phyloP scores from a whole-genome alignment of 2,113 vertebrate species.

The Eubucco bourcierii region DNA sequence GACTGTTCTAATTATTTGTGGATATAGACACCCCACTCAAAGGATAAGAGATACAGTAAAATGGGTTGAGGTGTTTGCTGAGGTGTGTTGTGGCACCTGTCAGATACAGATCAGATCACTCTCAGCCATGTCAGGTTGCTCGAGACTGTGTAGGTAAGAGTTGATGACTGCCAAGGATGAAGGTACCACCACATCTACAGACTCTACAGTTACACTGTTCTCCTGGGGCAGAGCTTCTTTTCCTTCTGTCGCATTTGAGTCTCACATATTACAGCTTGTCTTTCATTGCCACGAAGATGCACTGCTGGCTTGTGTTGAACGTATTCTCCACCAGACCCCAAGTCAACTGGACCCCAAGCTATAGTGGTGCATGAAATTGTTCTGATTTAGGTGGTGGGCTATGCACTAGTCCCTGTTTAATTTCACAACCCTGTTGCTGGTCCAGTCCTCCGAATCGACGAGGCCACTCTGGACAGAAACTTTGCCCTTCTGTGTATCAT shows the following conservation, averaged over 20 bases:
- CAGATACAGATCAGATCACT: not conserved
- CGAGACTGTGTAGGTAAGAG: not conserved
- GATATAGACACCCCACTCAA: not conserved
- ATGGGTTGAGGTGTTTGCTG: not conserved
- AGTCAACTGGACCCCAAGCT: not conserved
- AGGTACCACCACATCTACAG: not conserved
- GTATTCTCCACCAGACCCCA: not conserved
- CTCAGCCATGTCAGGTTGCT: not conserved
- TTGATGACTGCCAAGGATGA: not conserved
- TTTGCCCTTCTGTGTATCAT: not conserved
- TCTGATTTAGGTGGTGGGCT: not conserved
- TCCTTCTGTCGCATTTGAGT: not conserved
- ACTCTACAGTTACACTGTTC: not conserved
- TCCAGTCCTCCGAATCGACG: not conserved
- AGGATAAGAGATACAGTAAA: conserved; percentile 4
- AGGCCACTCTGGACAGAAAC: not conserved
- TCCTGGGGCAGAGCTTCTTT: not conserved
- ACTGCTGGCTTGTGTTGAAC: not conserved
- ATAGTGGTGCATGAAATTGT: not conserved
- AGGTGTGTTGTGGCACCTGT: not conserved
- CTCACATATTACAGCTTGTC: not conserved
- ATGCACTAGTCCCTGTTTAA: not conserved
- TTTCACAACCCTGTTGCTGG: not conserved
- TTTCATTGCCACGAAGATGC: not conserved
- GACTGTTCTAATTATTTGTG: conserved; percentile 33